These are phyloP conservation scores for Drosophila repletoides DNA, from an alignment of 1,140 invertebrate genomes.

Conservation along the genomic window DNA sequence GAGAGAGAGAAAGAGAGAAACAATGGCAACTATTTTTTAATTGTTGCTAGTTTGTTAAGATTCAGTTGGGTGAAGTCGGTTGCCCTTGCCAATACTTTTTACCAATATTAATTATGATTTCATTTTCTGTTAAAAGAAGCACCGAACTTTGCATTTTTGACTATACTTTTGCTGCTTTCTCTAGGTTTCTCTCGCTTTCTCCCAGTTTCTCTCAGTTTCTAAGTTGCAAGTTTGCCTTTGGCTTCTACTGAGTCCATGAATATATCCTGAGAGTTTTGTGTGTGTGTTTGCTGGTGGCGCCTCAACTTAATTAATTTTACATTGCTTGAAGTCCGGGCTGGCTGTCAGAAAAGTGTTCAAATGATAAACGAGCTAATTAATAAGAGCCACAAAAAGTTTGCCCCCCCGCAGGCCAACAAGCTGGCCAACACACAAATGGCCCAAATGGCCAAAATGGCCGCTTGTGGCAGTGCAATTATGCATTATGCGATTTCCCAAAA, in stretches of 20 bases:
- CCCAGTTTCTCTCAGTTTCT: not conserved
- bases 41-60: conserved; percentile 51
- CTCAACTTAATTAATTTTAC: conserved; percentile 80
- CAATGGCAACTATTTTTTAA: conserved; percentile 38
- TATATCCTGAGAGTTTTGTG: conserved; percentile 24
- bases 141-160: conserved; percentile 23
- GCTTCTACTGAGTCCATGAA: conserved; percentile 12
- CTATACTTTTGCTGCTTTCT: conserved; percentile 25
- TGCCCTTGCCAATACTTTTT: conserved; percentile 71
- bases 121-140: conserved; percentile 40
- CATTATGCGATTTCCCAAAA: conserved; percentile 64
- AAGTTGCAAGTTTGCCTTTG: conserved; percentile 13
- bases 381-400: conserved; percentile 65
- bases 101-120: conserved; percentile 80
- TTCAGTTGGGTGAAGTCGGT: not conserved
- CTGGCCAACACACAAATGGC: conserved; percentile 33
- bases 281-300: conserved; percentile 65
- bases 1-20: not conserved
- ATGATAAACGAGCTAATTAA: conserved; percentile 80
- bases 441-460: conserved; percentile 16
- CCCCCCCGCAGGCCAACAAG: conserved; percentile 4
- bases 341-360: conserved; percentile 71
- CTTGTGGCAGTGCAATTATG: conserved; percentile 64
- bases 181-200: conserved; percentile 11
- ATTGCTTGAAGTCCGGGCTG: conserved; percentile 59